Base-by-base conservation (phyloP, 2,797 vertebrate species). In the Amphiprion clarkii region DNA sequence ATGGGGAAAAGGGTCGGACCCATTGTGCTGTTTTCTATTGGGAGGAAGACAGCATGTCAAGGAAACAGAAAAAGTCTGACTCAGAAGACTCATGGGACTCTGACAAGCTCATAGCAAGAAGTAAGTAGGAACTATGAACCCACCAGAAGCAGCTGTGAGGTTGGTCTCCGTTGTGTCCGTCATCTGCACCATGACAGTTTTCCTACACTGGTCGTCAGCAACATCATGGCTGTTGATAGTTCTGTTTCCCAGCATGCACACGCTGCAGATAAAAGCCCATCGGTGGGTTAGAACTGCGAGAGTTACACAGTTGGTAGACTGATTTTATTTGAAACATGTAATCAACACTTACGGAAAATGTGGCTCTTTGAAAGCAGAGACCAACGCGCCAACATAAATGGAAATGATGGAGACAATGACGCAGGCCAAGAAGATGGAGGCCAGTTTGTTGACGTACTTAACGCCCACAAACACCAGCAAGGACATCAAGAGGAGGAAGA, bases 371-470 rank as follows among this genome's bases (percentile, higher is more conserved):
- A 98, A 96, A 86, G 96, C 95, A 0, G 97, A 98, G 77, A 97
- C 97, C 76, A 97, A 88, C 27, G 95, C 96, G 2, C 97, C 97
- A 0, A 94, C 83, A 42, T 97, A 98, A 90, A 98, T 98, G 89
- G 97, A 96, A 25, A 97, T 57, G 76, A 98, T 97, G 85, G 97
- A 98, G 75, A 98, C 83, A 71, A 97, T 95, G 87, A 97, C 97
- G 44, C 97, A 97, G 81, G 96, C 96, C 90, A 98, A 84, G 86
- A 98, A 98, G 68, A 97, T 86, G 0, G 97, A 97, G 25, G 97
- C 97, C 82, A 98, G 95, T 83, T 97, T 97, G 94, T 98, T 98
- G 72, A 98, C 97, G 6, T 97, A 98, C 82, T 96, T 96, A 1
- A 97, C 96, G 0, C 97, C 97, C 48, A 98, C 96, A 3, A 97